These are phyloP conservation scores for Spongia lamella DNA, from an alignment of 37 sponge, comb jelly and placozoan species.

Conservation along the genomic window DNA sequence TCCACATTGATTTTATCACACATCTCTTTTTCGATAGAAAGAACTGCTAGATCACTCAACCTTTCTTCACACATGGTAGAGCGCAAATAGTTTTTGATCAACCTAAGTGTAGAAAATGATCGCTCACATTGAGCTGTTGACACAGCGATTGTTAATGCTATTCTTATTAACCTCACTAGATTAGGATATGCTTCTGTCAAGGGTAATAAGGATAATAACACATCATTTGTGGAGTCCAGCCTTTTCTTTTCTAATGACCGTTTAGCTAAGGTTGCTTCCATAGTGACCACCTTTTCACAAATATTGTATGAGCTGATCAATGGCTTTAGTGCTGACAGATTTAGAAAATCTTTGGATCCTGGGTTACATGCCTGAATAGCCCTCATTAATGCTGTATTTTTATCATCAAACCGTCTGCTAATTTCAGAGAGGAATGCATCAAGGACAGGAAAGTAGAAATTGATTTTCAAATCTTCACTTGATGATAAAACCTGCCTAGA, in stretches of 20 bases:
- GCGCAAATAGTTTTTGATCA: conserved; percentile 1
- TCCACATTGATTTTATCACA: neutral
- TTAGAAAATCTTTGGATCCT: conserved; percentile 3
- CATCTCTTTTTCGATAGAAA: conserved; percentile 13
- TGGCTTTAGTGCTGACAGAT: neutral
- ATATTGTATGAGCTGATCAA: neutral
- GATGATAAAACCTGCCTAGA: conserved; percentile 4
- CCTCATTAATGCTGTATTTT: conserved; percentile 24
- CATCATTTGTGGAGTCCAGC: conserved; percentile 10
- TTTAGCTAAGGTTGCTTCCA: conserved; percentile 33
- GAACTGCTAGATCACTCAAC: neutral
- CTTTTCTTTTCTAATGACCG: conserved; percentile 3
- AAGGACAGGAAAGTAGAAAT: conserved; percentile 16
- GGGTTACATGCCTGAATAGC: conserved; percentile 30
- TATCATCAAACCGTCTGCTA: conserved; percentile 2
- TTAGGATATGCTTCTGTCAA: conserved; percentile 16
- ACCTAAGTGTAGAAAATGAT: conserved; percentile 37
- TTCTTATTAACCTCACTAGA: conserved; percentile 1
- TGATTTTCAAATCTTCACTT: conserved; percentile 5
- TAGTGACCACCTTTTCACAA: neutral
- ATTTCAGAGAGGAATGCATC: conserved; percentile 27
- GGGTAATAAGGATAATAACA: neutral
- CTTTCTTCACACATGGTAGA: conserved; percentile 6
- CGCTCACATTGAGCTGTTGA: conserved; percentile 43
- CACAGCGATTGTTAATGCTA: conserved; percentile 24